Conservation (phyloP, 30 jellyfish, hydroid and myxozoan species). For the Turritopsis rubra region DNA sequence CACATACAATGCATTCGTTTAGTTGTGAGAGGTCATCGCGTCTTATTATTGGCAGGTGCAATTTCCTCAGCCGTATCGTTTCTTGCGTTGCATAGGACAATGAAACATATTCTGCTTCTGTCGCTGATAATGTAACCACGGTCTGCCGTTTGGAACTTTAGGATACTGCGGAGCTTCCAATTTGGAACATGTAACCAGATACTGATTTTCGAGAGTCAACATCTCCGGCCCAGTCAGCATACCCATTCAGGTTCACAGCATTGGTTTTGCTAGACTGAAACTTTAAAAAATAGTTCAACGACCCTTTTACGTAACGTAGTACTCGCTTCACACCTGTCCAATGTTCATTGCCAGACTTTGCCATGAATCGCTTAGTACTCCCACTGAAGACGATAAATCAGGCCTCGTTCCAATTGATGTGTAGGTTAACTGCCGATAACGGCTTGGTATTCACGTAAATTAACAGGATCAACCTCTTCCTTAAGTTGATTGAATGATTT, state of each 20-base stretch:
- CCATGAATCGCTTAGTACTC: slow-evolving; percentile 31
- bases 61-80: background rate
- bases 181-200: slow-evolving; percentile 37
- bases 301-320: slow-evolving; percentile 40
- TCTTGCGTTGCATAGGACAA: background rate
- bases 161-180: slow-evolving; percentile 32
- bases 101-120: slow-evolving; percentile 6
- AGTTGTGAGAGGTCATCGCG: no score
- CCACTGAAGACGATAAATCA: slow-evolving; percentile 43
- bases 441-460: slow-evolving; percentile 26
- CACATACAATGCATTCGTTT: no score
- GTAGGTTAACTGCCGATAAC: slow-evolving; percentile 25
- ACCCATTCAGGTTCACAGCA: slow-evolving; percentile 15
- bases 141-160: slow-evolving; percentile 30
- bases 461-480: slow-evolving; percentile 18
- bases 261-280: background rate
- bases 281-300: slow-evolving; percentile 22
- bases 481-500: slow-evolving; percentile 19
- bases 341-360: slow-evolving; percentile 43
- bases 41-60: no score
- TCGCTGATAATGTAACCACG: slow-evolving; percentile 26
- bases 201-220: slow-evolving; percentile 25
- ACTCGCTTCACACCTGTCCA: slow-evolving; percentile 39
- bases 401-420: slow-evolving; percentile 48
- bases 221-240: slow-evolving; percentile 49